Evolutionary conservation across 2,888 invertebrate species (phyloP).

Genomic region (Lumbricus terrestris): DNA sequence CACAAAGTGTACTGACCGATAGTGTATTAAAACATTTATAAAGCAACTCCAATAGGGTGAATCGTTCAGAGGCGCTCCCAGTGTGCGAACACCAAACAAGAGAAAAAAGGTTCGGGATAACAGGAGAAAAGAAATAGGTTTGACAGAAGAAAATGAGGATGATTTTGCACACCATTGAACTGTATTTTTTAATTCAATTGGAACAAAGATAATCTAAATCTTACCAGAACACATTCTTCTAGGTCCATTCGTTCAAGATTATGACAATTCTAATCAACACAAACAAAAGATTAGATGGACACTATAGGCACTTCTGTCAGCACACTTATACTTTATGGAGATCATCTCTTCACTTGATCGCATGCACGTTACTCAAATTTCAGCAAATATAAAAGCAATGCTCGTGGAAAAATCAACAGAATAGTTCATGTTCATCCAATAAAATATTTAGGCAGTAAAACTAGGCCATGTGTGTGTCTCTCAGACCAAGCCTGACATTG

Average conservation of each 20-base stretch:
- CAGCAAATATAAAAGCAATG: neutral
- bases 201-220: constrained; percentile 22
- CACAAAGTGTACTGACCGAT: neutral
- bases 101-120: too few relatives aligned
- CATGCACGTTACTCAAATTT: neutral
- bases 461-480: neutral
- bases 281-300: constrained; percentile 10
- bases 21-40: too few relatives aligned
- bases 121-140: too few relatives aligned
- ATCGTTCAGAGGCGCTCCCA: too few relatives aligned
- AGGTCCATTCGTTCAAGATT: constrained; percentile 93
- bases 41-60: too few relatives aligned
- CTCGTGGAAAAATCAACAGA: neutral
- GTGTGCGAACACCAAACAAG: too few relatives aligned
- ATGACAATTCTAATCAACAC: constrained; percentile 77
- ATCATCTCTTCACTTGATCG: too few relatives aligned
- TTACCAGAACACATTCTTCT: constrained; percentile 85
- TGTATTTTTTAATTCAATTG: too few relatives aligned
- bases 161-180: too few relatives aligned
- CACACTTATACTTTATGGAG: neutral
- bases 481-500: neutral
- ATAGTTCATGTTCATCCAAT: neutral
- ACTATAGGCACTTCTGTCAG: neutral
- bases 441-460: too few relatives aligned
- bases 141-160: too few relatives aligned